Evolutionary conservation across 2,113 vertebrate genomes (phyloP).

Genomic region (Montifringilla adamsi): DNA sequence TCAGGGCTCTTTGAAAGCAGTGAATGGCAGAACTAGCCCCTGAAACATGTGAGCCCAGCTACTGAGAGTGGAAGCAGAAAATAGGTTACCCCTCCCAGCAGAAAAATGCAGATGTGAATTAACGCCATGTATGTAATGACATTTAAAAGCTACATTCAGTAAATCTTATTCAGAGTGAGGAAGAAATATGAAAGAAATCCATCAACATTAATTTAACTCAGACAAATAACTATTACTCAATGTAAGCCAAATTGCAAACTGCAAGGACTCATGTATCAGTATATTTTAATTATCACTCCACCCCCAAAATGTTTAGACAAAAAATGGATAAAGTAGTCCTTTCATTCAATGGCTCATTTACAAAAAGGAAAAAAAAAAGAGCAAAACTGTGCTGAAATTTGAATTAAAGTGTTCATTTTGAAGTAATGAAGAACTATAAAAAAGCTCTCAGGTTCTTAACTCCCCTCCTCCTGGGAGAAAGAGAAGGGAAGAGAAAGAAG

Average conservation of each 20-base stretch:
- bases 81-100: constrained; percentile 65
- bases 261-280: neutral
- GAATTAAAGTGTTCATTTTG: constrained; percentile 47
- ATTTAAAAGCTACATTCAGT: constrained; percentile 60
- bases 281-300: constrained; percentile 18
- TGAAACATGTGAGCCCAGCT: constrained; percentile 45
- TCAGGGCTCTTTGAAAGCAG: constrained; percentile 57
- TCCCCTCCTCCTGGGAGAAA: constrained; percentile 36
- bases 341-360: neutral
- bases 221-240: constrained; percentile 59
- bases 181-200: constrained; percentile 62
- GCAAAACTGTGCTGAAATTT: constrained; percentile 32
- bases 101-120: constrained; percentile 70
- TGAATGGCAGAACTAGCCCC: constrained; percentile 64
- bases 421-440: constrained; percentile 34
- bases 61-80: constrained; percentile 16
- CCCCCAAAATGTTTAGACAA: neutral
- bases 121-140: constrained; percentile 48
- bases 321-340: constrained; percentile 9
- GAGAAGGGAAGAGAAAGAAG: constrained; percentile 15
- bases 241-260: constrained; percentile 36
- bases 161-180: constrained; percentile 49
- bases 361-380: neutral
- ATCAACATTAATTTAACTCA: constrained; percentile 62
- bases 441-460: constrained; percentile 45